Evolutionary conservation across 2,888 invertebrate genomes (phyloP).

Genomic region (Anoncus sp.): DNA sequence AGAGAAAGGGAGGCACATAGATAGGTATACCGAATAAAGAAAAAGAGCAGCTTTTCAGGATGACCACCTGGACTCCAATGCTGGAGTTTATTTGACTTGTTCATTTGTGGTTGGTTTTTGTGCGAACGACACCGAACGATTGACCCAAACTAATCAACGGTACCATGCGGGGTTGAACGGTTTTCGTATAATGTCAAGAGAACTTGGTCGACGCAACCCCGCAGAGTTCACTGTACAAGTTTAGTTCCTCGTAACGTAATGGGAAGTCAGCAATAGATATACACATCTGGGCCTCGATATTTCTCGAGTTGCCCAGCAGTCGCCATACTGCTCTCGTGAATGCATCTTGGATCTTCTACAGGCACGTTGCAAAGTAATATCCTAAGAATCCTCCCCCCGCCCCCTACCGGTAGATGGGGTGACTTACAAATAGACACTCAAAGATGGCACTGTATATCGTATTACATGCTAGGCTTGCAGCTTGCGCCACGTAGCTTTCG

Average conservation of each 20-base stretch:
- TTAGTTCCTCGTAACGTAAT: neutral
- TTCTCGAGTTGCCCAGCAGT: constrained; percentile 11
- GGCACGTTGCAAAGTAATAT: constrained; percentile 16
- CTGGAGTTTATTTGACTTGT: neutral
- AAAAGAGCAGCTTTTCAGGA: constrained; percentile 39
- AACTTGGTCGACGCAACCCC: constrained; percentile 4
- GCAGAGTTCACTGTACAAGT: constrained; percentile 5
- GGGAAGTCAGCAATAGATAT: constrained; percentile 1
- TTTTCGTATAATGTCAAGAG: constrained; percentile 1
- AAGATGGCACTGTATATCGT: too few species aligned
- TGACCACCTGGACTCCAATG: constrained; percentile 38
- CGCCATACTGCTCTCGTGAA: constrained; percentile 10
- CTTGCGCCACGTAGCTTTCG: neutral
- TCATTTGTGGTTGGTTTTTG: constrained; percentile 21
- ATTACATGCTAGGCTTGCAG: constrained; percentile 11
- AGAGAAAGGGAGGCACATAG: neutral
- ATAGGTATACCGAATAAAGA: neutral
- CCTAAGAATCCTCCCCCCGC: constrained; percentile 3
- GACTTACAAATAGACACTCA: constrained; percentile 4
- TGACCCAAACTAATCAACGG: constrained; percentile 43
- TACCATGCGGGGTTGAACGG: constrained; percentile 2
- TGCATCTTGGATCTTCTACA: neutral
- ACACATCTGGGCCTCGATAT: constrained; percentile 13
- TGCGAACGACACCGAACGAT: constrained; percentile 29
- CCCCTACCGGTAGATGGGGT: too few species aligned